Base-by-base conservation (phyloP, 92 coral and sea anemone species). In the Anthopleura xanthogrammica region DNA sequence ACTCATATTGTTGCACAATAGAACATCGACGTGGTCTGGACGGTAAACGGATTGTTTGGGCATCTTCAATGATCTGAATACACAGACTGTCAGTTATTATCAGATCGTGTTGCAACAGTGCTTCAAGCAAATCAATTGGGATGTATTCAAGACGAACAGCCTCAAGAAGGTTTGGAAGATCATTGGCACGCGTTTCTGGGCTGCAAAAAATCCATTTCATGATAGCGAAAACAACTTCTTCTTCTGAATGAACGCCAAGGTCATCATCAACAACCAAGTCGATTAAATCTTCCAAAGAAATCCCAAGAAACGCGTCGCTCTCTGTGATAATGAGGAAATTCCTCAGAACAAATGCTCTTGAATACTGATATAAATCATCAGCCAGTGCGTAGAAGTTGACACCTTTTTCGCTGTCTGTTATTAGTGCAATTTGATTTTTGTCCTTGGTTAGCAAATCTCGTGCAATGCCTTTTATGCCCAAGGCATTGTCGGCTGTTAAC, bases 81-180 rank as follows among this genome's bases (percentile, higher is more conserved):
- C 90, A 89, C 1, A 11, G 13, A 29, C 39, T 41, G 46, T 80
- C 72, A 9, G 48, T 65, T 80, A 62, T 76, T 29, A 91, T 80
- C 23, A 83, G 76, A 3, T 87, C 82, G 40, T 89, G 82, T 11
- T 77, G 70, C 60, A 77, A 14, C 0, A 91, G 8, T 19, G n/a
- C 2, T 19, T 83, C 74, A 29, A 91, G 76, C 68, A 91, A 91
- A 1, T 86, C 90, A 22, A 4, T 1, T 16, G 80, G 68, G 20
- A 92, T 91, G 60, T 80, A 43, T 76, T 91, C 90, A 75, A 91
- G 84, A 20, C 85, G 88, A 60, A 84, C 82, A 50, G 73, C 83
- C 23, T 77, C 12, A 64, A 91, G 64, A 54, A 91, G 80, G 19
- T 46, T 46, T 48, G 90, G 85, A 23, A 89, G 77, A 13, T 24